A percentile compares a stretch with the other conserved stretches of the same genome.
phyloP scores from a whole-genome alignment of 2,113 vertebrate species.

The Phrynosoma platyrhinos region DNA sequence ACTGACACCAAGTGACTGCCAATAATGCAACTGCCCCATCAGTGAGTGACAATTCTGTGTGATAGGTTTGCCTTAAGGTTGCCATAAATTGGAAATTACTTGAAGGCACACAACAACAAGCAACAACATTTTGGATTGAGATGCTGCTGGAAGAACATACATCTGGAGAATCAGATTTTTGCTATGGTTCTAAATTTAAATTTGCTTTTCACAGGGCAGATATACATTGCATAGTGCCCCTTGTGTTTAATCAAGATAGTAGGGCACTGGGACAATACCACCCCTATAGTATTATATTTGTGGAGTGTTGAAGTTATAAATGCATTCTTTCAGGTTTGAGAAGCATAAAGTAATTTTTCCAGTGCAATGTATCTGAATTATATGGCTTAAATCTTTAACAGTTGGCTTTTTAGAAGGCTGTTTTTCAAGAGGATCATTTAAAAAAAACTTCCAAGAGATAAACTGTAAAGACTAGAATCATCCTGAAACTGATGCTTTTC shows the following conservation, averaged over 20 bases:
- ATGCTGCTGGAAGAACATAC: neutral
- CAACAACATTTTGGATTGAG: neutral
- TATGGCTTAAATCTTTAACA: neutral
- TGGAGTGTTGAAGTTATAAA: neutral
- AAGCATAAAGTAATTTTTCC: slow-evolving; percentile 2
- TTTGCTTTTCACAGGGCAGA: slow-evolving; percentile 11
- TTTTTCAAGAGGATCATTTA: neutral
- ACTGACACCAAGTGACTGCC: no score
- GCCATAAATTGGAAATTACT: no score
- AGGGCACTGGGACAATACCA: neutral
- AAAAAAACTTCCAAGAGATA: neutral
- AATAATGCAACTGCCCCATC: no score
- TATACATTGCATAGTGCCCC: neutral
- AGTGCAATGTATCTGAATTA: neutral
- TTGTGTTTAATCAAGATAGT: slow-evolving; percentile 20
- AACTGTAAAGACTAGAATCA: slow-evolving; percentile 8
- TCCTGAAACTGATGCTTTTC: slow-evolving; percentile 44
- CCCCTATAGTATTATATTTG: neutral
- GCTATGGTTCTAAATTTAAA: neutral
- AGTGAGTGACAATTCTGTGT: no score
- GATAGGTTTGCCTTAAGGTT: no score
- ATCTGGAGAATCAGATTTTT: neutral
- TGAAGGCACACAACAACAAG: no score
- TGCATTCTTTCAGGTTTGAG: no score
- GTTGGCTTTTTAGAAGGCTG: neutral